Evolutionary conservation across 2,797 vertebrate genomes (phyloP), one percentile per base, ranked within the genome.

Genomic region (Fratercula arctica): DNA sequence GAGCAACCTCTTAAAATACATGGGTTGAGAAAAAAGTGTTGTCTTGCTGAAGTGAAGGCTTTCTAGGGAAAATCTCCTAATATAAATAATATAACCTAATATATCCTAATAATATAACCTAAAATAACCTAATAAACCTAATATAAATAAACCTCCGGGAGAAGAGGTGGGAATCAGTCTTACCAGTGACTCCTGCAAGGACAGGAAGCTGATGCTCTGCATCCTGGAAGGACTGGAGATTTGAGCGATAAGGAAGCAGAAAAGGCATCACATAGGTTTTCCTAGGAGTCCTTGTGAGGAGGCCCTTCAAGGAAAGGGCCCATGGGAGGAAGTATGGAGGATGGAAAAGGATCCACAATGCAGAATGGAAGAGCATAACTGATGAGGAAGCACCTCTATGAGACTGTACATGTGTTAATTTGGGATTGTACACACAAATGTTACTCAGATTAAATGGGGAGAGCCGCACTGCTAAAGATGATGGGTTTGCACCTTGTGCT

Each of bases 391-490:
- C 12, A 60, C 16, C 12, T 75, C 46, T 74, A 4, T 59, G 46
- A 78, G 33, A 60, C 39, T 60, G 43, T 13, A 70, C 10, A 21
- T 13, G 10, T 74, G 10, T 74, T 51, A 69, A 46, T 51, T 84
- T 84, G 11, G 25, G 17, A 59, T 9, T 45, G 6, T 64, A 43
- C 0, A 0, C 20, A 28, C 6, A 23, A 11, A 37, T 39, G 18
- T 74, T 86, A 46, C 21, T 9, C 24, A 72, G 29, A 35, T 87
- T 61, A 87, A 94, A 50, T 3, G 17, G 7, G 16, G 41, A 79
- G n/a, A 59, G 19, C 1, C 2, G 33, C 43, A 41, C 9, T 3
- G 0, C 12, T 79, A 43, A 75, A 78, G 26, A 68, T 31, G 7
- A 60, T 14, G 39, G 35, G 75, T 87, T 68, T 85, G 35, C 3